phyloP scores from a whole-genome alignment of 2,888 invertebrate genomes.

The Oegoconia quadripuncta region DNA sequence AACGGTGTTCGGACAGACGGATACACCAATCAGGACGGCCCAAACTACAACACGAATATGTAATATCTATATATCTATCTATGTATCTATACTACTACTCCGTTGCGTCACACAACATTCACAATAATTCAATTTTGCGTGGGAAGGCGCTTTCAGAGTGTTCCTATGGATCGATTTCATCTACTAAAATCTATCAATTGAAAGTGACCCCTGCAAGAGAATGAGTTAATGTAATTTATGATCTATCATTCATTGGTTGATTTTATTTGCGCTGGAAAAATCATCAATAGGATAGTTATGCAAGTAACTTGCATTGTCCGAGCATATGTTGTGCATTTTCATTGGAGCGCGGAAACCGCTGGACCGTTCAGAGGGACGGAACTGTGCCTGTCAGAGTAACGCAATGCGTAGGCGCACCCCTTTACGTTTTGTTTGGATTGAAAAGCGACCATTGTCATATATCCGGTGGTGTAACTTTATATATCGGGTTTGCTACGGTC shows the following conservation, averaged over 20 bases:
- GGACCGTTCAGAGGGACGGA: conserved; percentile 65
- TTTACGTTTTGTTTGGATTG: conserved; percentile 38
- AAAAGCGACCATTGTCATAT: conserved; percentile 47
- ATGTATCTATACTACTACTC: conserved; percentile 25
- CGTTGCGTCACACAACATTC: conserved; percentile 32
- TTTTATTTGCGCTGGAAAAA: conserved; percentile 50
- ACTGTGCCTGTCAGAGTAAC: conserved; percentile 63
- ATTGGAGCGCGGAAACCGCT: conserved; percentile 55
- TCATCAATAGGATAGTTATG: conserved; percentile 57
- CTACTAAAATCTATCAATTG: conserved; percentile 32
- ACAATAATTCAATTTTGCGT: conserved; percentile 57
- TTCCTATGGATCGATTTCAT: conserved; percentile 50
- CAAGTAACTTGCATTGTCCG: conserved; percentile 54
- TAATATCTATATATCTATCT: no score
- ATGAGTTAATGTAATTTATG: conserved; percentile 2
- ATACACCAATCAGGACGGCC: conserved; percentile 1
- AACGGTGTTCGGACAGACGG: not conserved
- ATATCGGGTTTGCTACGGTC: conserved; percentile 7
- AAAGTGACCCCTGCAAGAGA: conserved; percentile 28
- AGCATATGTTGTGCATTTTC: conserved; percentile 38
- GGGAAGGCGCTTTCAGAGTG: conserved; percentile 52
- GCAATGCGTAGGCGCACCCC: conserved; percentile 68
- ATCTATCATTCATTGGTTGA: conserved; percentile 26
- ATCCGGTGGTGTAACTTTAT: conserved; percentile 36
- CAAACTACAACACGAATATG: conserved; percentile 4